Percentiles rank a stretch among this genome's conserved stretches.
Evolutionary conservation across 2,888 invertebrate genomes (phyloP).

Genomic region (Cheilosia impressa): DNA sequence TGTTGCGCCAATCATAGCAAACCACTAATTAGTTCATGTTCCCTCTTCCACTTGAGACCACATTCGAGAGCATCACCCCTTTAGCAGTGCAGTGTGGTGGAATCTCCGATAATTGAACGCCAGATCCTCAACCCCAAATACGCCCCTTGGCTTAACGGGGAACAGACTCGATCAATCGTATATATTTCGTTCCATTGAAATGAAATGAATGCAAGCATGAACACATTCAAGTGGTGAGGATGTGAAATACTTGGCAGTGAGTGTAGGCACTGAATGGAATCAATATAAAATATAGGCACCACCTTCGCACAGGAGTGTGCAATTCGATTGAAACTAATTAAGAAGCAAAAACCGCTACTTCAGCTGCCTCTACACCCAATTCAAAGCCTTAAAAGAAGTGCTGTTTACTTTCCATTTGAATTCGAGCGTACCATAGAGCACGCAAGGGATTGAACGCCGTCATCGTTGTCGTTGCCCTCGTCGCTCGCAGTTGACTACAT

Average conservation of each 20-base stretch:
- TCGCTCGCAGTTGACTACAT: slow-evolving; percentile 27
- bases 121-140: slow-evolving; percentile 63
- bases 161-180: slow-evolving; percentile 73
- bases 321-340: slow-evolving; percentile 73
- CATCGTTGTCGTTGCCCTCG: slow-evolving; percentile 15
- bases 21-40: slow-evolving; percentile 74
- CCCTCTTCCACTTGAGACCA: slow-evolving; percentile 68
- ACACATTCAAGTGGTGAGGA: slow-evolving; percentile 66
- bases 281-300: neutral
- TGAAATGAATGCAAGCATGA: slow-evolving; percentile 71
- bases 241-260: slow-evolving; percentile 17
- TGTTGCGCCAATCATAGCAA: slow-evolving; percentile 74
- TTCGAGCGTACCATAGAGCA: slow-evolving; percentile 60
- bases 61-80: slow-evolving; percentile 62
- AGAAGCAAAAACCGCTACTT: slow-evolving; percentile 70
- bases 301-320: slow-evolving; percentile 23
- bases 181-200: slow-evolving; percentile 65
- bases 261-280: slow-evolving; percentile 33
- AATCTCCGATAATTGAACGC: slow-evolving; percentile 71
- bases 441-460: slow-evolving; percentile 49
- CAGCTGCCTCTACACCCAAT: slow-evolving; percentile 31
- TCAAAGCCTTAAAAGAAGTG: slow-evolving; percentile 65
- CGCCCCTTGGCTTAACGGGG: slow-evolving; percentile 43
- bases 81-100: slow-evolving; percentile 62
- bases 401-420: slow-evolving; percentile 71